Base-by-base conservation (phyloP, 2,113 vertebrate genomes). In the Pygoscelis adeliae region DNA sequence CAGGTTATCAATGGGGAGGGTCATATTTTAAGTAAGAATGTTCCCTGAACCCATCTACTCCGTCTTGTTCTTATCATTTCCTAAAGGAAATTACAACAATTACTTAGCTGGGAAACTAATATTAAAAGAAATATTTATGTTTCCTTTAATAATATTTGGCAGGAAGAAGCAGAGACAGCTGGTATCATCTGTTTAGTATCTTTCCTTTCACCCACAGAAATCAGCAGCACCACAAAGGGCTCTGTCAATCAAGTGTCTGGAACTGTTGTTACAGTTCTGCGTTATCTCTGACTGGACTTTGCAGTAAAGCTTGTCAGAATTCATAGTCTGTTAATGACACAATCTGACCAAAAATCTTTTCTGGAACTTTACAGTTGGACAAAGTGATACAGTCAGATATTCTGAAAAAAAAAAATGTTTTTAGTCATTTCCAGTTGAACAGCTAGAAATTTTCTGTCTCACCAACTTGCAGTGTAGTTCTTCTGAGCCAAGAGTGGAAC, bases 61-160 rank as follows among this genome's bases (percentile, higher is more conserved):
- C 69, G 13, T 53, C 40, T 53, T 67, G 44, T 40, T 92, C 77
- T 95, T 91, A 92, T 89, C 80, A 1, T 11, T 53, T 36, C 62
- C 70, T 84, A 61, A 82, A 91, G 93, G 89, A 97, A 95, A 96
- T 93, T 76, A 87, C 52, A 89, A 66, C 34, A 89, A 59, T 67
- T 96, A 79, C 34, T 95, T 96, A 76, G 10, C 34, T 84, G 47
- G n/a, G 22, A 90, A 95, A 76, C 14, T 63, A 92, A 91, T 93
- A 93, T 91, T 84, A 92, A 94, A 89, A 84, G 13, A 84, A 92
- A 71, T 85, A 78, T 92, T 87, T 89, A 71, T 83, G 32, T 59
- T 85, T 85, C 22, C 27, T 93, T 76, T 87, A 93, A 91, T 95
- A 87, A 82, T 65, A 53, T 66, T 89, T 29, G 66, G 32, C 46